Conservation (phyloP, 2,113 vertebrate species). For the Dicentrarchus labrax region DNA sequence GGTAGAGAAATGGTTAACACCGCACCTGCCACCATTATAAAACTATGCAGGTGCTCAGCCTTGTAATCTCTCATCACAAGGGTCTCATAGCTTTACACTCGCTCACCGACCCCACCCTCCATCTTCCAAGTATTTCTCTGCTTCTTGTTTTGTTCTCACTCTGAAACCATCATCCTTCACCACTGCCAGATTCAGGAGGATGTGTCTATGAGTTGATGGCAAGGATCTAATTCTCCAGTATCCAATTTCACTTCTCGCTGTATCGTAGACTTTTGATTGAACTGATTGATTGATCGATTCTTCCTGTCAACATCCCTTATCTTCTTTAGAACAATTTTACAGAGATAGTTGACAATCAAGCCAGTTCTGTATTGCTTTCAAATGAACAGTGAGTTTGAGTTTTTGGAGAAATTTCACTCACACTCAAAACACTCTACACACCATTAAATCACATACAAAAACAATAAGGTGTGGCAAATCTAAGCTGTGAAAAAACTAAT, state of each 20-base stretch:
- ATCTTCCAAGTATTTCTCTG: conserved; percentile 18
- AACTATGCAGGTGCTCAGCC: conserved; percentile 11
- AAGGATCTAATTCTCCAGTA: conserved; percentile 63
- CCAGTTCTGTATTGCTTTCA: background rate
- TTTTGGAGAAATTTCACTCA: background rate
- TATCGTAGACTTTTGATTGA: conserved; percentile 40
- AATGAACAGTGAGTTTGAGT: conserved; percentile 16
- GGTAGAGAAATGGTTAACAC: conserved; percentile 41
- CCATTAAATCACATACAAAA: background rate
- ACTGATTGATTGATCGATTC: conserved; percentile 63
- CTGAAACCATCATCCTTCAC: conserved; percentile 47
- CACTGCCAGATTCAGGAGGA: conserved; percentile 31
- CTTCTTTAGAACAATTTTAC: conserved; percentile 19
- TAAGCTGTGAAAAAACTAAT: conserved; percentile 26
- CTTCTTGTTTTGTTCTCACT: conserved; percentile 35
- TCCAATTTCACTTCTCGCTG: conserved; percentile 57
- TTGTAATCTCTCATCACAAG: conserved; percentile 32
- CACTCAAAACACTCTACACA: background rate
- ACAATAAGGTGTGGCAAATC: conserved; percentile 21
- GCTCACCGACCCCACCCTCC: no score
- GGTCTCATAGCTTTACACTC: conserved; percentile 22
- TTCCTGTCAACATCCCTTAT: conserved; percentile 46
- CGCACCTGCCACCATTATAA: background rate
- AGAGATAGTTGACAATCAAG: conserved; percentile 20
- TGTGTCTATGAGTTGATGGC: conserved; percentile 50